Evolutionary conservation across 2,888 invertebrate species (phyloP).

Genomic region (Latrodectus hesperus): DNA sequence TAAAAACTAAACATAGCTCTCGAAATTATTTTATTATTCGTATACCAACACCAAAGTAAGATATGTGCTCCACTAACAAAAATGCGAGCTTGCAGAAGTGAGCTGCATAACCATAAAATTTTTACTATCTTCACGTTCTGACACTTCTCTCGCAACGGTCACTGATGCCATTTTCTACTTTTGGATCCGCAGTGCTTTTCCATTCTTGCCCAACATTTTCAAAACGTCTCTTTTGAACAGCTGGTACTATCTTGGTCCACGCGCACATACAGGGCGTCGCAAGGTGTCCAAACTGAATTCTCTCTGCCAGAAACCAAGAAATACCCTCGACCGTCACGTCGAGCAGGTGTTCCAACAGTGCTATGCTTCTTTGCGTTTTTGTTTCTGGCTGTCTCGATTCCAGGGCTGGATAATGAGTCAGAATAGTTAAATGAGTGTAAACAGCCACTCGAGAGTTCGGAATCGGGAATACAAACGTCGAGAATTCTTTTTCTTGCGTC

Average conservation of each 20-base stretch:
- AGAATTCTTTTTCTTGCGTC: not conserved
- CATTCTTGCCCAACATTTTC: not conserved
- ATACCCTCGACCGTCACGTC: conserved; percentile 12
- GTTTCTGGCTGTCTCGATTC: not conserved
- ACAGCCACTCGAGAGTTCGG: not conserved
- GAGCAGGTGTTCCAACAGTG: conserved; percentile 17
- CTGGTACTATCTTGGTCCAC: not conserved
- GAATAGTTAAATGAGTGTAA: conserved; percentile 11
- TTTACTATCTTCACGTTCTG: too few relatives aligned
- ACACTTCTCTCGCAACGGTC: not conserved
- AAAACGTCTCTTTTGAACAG: not conserved
- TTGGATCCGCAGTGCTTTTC: not conserved
- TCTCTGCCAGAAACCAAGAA: conserved; percentile 18
- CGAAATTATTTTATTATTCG: too few relatives aligned
- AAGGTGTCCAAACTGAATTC: conserved; percentile 33
- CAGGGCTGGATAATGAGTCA: not conserved
- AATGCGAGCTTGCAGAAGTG: too few relatives aligned
- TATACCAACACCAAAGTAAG: too few relatives aligned
- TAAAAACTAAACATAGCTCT: too few relatives aligned
- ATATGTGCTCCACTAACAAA: too few relatives aligned
- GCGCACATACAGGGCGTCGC: conserved; percentile 19
- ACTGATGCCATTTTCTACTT: not conserved
- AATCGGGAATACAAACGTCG: not conserved
- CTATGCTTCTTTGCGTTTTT: not conserved
- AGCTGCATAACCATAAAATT: too few relatives aligned